Evolutionary conservation across 2,888 invertebrate species (phyloP), one percentile per base, ranked within the genome.

Genomic region (Microchrysa polita): DNA sequence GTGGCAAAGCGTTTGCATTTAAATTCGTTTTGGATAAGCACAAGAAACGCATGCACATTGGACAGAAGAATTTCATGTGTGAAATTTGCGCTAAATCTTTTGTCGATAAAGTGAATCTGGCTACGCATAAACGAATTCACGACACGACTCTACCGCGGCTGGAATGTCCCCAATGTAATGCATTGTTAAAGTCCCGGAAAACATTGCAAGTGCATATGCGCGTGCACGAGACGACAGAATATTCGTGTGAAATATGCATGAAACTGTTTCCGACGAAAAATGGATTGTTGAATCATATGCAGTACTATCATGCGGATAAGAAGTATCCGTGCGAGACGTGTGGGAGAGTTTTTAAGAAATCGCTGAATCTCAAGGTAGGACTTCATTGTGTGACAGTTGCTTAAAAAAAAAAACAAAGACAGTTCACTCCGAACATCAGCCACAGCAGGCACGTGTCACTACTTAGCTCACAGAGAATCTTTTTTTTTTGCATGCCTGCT

Each of bases 201-300:
- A 61, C 65, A 12, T 57, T 74, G 20, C 52, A 57, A n/a, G 60
- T 67, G 34, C 75, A 75, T 52, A 67, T 72, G 67, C 53, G 34
- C 10, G 52, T 40, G 5, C 74, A 73, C 55, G 61, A 75, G 12
- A 65, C 53, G 9, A 44, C 53, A 10, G 52, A 59, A 42, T 65
- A 73, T 60, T 22, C 23, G 27, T 77, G 77, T 48, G 23, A 60
- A n/a, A 18, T 71, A 18, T 77, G 77, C 42, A 53, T 67, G 7
- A 76, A 76, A 40, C 55, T 67, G 44, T 74, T 73, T 27, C 74
- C 75, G 14, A 77, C 76, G 34, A 67, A 67, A 40, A 74, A 74
- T 52, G 75, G 77, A 48, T 22, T 77, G 10, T 44, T 63, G 12
- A 77, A 74, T 53, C 77, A 77, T 22, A 74, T 76, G 4, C 67